These are phyloP conservation scores for Zaprionus inermis DNA, from an alignment of 1,140 invertebrate genomes.

Conservation along the genomic window DNA sequence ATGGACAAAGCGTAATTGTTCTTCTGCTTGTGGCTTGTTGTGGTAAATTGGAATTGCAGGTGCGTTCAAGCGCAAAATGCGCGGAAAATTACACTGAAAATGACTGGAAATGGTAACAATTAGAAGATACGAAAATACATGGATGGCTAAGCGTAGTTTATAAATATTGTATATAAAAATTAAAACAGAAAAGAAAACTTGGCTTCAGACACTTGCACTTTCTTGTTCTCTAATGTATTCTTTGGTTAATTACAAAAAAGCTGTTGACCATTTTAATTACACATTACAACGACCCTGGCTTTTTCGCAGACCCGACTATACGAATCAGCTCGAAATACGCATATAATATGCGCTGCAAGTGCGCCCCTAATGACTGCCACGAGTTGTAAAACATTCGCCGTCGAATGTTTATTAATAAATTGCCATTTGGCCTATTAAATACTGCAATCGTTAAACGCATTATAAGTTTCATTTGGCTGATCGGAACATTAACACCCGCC, in stretches of 20 bases:
- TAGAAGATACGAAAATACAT: neutral
- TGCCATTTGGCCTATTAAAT: constrained; percentile 45
- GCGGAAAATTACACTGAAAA: neutral
- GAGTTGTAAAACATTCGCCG: constrained; percentile 19
- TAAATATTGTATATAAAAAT: neutral
- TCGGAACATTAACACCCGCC: constrained; percentile 38
- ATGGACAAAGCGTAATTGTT: constrained; percentile 13
- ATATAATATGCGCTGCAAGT: constrained; percentile 11
- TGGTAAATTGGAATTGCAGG: neutral
- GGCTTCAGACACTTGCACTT: too few species aligned
- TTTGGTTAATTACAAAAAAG: neutral
- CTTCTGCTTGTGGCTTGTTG: neutral
- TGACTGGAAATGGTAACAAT: neutral
- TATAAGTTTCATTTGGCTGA: constrained; percentile 27
- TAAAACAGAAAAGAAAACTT: neutral
- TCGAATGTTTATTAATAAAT: constrained; percentile 34
- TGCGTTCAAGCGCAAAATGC: constrained; percentile 23
- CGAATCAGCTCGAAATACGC: neutral
- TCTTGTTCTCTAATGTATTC: neutral
- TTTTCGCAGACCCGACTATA: neutral
- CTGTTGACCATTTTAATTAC: neutral
- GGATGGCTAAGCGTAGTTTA: neutral
- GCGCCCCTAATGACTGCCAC: constrained; percentile 16
- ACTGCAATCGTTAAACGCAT: constrained; percentile 36
- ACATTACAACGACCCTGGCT: neutral